A percentile compares a stretch with the other conserved stretches of the same genome.
phyloP scores from a whole-genome alignment of 2,888 invertebrate genomes.

The Lissocephala sabroskyi region DNA sequence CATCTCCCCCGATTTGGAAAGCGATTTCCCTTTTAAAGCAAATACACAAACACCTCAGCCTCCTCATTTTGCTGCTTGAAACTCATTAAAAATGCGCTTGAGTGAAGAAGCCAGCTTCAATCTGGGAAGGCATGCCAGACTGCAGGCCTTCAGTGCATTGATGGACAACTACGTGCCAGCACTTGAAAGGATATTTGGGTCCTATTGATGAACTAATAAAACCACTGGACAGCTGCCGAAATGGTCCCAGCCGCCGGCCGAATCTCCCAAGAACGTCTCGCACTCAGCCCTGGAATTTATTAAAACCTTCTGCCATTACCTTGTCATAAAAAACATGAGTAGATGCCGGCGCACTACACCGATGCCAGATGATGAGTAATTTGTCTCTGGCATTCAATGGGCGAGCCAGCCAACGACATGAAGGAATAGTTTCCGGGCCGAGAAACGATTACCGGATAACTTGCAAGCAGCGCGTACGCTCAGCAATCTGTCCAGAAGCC shows the following conservation, averaged over 20 bases:
- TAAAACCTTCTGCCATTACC: slow-evolving; percentile 50
- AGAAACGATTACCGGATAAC: slow-evolving; percentile 62
- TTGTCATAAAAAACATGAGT: slow-evolving; percentile 15
- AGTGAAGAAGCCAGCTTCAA: no score
- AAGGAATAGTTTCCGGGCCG: slow-evolving; percentile 49
- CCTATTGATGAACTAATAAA: slow-evolving; percentile 68
- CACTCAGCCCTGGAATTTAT: no score
- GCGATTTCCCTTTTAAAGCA: no score
- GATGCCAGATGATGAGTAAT: slow-evolving; percentile 68
- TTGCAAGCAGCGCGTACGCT: slow-evolving; percentile 51
- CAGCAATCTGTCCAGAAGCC: slow-evolving; percentile 63
- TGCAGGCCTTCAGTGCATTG: no score
- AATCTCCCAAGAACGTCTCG: no score
- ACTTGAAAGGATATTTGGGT: no score
- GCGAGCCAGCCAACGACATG: slow-evolving; percentile 27
- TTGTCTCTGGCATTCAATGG: slow-evolving; percentile 68
- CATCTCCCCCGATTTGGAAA: no score
- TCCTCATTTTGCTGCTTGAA: no score
- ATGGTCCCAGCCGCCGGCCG: slow-evolving; percentile 20
- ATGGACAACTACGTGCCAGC: no score
- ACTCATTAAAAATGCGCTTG: no score
- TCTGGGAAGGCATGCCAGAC: no score
- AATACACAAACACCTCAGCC: no score
- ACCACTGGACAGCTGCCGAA: slow-evolving; percentile 27
- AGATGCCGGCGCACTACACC: slow-evolving; percentile 21